Base-by-base conservation (phyloP, 2,113 vertebrate genomes). In the Chaenocephalus aceratus region DNA sequence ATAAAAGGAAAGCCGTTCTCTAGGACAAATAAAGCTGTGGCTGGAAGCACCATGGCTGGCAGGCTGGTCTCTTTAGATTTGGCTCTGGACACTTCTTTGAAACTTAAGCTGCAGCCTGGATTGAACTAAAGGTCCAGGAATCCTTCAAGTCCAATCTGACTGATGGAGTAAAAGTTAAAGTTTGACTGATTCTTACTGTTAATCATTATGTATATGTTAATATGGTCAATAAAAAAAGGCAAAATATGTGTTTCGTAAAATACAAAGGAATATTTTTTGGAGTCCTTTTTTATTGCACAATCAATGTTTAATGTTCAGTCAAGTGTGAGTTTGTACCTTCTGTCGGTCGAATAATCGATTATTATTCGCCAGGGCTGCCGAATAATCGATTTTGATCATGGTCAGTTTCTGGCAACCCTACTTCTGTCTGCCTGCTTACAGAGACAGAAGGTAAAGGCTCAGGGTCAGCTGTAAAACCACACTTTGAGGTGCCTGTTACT, bases 11-110 rank as follows among this genome's bases (percentile, higher is more conserved):
- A 83, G 74, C 58, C 51, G 74, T 64, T 62, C 65, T 88, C 79
- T 66, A 75, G 75, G 85, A 84, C 72, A 91, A 90, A 93, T 90
- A 86, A 93, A 90, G 72, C 48, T 3, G 21, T 72, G 23, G 75
- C 51, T 72, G 60, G 63, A 67, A 60, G 69, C 16, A 7, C 48
- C 75, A 13, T 48, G 49, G 59, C 63, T 83, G 6, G 44, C 11
- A 64, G 57, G 48, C 34, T 65, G 1, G 56, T 72, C 62, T 77
- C 61, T 69, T 23, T 30, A 12, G 34, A 30, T 63, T 53, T 57
- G 66, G 15, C 63, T 11, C 15, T 60, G 60, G 56, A 52, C 46
- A 44, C 54, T 30, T 54, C 56, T 68, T 62, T 72, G 60, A 66
- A 69, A 57, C 49, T 75, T 77, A 12, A 62, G 12, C 23, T 78